Base-by-base conservation (phyloP, 2,797 vertebrate genomes). In the Clarias platycephalus region DNA sequence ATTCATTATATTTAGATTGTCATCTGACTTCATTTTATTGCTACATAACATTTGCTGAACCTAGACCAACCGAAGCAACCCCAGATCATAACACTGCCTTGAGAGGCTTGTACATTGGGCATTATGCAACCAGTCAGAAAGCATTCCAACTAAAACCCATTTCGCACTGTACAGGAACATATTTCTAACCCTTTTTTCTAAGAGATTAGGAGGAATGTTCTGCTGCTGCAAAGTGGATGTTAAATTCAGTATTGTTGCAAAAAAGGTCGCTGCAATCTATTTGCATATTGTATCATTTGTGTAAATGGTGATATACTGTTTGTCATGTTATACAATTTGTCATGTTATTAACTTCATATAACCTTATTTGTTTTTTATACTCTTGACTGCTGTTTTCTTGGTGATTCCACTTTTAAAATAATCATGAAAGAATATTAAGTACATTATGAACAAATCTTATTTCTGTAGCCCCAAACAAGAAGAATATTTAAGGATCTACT, bases 401-500 rank as follows among this genome's bases (percentile, higher is more conserved):
- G 26, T 76, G 26, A 58, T 55, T 31, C 18, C 1, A 2, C 58
- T 76, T 76, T 58, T 31, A 57, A 57, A 4, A 7, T 34, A 40
- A 62, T 62, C 6, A 15, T 63, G 24, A 40, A 16, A 4, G 37
- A 31, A 80, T 68, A 62, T 24, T 44, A 3, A 24, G 40, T 53
- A n/a, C 67, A 58, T 20, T 34, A 49, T 13, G 7, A 55, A 53
- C 28, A 60, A 18, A 5, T 63, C n/a, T 40, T 31, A 44, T 82
- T 82, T 74, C 80, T 62, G 57, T 57, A 34, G 8, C 57, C 57
- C 44, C 9, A 71, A 79, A 80, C 15, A 44, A 78, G 53, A 78
- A 44, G n/a, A 75, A 75, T 28, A 3, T 53, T 26, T 0, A 8
- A 6, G n/a, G 40, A 49, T 26, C 28, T 18, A 1, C 15, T 55